Base-by-base conservation (phyloP, 2,797 vertebrate genomes). In the Enteromius radiatus region DNA sequence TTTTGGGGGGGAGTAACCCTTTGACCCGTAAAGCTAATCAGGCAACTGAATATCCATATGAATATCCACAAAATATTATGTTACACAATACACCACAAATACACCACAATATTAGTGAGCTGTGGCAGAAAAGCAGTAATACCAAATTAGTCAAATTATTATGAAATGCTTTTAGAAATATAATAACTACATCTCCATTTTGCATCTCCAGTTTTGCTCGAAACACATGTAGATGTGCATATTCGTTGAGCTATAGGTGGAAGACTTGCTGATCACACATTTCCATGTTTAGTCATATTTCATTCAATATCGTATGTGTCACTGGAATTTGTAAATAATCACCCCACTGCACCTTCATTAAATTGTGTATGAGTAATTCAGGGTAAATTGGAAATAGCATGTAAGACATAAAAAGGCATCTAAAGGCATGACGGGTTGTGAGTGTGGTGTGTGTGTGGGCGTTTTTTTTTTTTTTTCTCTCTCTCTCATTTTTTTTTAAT, bases 251-350 rank as follows among this genome's bases (percentile, higher is more conserved):
- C 17, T 17, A 1, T 5, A 3, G 3, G 28, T 10, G 14, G 28
- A 47, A 19, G n/a, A 7, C 19, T 52, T 74, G 41, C 36, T 78
- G 47, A 85, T 74, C 56, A 77, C 15, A 71, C 33, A 47, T 81
- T 77, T 82, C 36, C n/a, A 73, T 17, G 15, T 71, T 47, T 36
- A 78, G 65, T 78, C 38, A 81, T 61, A 33, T 5, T 68, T 67
- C 2, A 41, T 65, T 78, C 2, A 28, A 41, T 63, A 63, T 41
- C 3, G 8, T 14, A 78, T 49, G 31, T 52, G 75, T 83, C 64
- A 71, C 7, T 38, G 65, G 67, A 68, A 70, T 28, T 28, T 49
- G 15, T 64, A 26, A 61, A 81, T 31, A 49, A 23, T 61, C 67
- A 7, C 52, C 67, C n/a, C 67, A 71, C 21, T 63, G 28, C 54